Evolutionary conservation across 2,113 vertebrate species (phyloP).

Genomic region (Aegotheles bennettii): DNA sequence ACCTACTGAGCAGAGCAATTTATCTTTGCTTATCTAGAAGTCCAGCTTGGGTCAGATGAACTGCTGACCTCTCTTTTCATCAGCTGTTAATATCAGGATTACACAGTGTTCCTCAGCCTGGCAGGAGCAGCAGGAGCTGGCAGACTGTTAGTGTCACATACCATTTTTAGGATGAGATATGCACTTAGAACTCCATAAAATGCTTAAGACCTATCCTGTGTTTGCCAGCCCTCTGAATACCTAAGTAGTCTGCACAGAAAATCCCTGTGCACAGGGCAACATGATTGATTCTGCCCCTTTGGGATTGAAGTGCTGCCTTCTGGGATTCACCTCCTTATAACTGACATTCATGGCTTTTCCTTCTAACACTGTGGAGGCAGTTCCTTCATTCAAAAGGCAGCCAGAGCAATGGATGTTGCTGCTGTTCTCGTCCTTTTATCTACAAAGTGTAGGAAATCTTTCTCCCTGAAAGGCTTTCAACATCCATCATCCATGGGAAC

Average conservation of each 20-base stretch:
- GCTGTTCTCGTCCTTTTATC: background rate
- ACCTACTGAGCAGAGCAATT: background rate
- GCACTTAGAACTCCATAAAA: background rate
- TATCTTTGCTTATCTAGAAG: conserved; percentile 8
- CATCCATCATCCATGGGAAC: background rate
- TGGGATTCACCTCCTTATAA: background rate
- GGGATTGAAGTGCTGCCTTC: background rate
- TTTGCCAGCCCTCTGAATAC: background rate
- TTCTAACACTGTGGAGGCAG: background rate
- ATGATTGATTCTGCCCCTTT: background rate
- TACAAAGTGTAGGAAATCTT: background rate
- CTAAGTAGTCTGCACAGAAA: background rate
- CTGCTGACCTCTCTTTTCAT: background rate
- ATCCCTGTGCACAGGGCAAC: background rate
- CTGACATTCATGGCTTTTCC: background rate
- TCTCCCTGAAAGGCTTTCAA: background rate
- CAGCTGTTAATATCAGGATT: background rate
- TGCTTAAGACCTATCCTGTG: background rate
- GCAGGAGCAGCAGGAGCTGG: background rate
- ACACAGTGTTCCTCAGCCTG: background rate
- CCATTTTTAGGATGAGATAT: background rate
- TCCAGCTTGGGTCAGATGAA: background rate
- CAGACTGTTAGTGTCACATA: background rate
- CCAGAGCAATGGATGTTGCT: background rate
- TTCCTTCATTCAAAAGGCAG: background rate